Conservation (phyloP, 2,797 vertebrate genomes). For the Hybognathus amarus region DNA sequence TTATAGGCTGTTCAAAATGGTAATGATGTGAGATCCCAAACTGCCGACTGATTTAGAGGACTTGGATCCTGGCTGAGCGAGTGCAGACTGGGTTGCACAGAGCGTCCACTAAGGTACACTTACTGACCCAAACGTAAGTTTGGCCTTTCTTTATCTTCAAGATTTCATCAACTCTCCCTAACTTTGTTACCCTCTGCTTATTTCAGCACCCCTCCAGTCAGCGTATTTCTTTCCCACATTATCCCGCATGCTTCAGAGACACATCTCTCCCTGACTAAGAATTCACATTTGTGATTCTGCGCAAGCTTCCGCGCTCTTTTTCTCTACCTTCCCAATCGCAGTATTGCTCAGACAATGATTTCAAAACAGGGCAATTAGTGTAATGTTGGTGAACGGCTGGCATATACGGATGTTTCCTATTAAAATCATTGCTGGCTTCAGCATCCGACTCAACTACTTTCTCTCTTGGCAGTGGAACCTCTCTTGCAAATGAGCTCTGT, state of each 20-base stretch:
- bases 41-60: conserved; percentile 29
- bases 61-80: not conserved
- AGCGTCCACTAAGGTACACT: conserved; percentile 35
- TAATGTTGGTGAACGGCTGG: conserved; percentile 69
- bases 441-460: conserved; percentile 68
- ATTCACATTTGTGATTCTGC: conserved; percentile 35
- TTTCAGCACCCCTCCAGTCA: conserved; percentile 27
- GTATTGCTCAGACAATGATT: conserved; percentile 67
- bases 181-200: conserved; percentile 1
- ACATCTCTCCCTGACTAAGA: conserved; percentile 29
- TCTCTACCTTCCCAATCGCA: conserved; percentile 49
- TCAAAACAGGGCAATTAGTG: conserved; percentile 71
- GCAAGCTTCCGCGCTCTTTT: conserved; percentile 28
- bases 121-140: not conserved
- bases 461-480: conserved; percentile 68
- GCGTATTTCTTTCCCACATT: conserved; percentile 15
- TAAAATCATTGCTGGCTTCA: conserved; percentile 65
- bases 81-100: conserved; percentile 24
- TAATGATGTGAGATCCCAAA: conserved; percentile 46
- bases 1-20: conserved; percentile 45
- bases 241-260: not conserved
- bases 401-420: conserved; percentile 69
- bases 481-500: conserved; percentile 67
- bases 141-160: conserved; percentile 24
- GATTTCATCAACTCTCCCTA: not conserved